Base-by-base conservation (phyloP, 1,140 invertebrate species). In the Pygmarrhopalites habei region DNA sequence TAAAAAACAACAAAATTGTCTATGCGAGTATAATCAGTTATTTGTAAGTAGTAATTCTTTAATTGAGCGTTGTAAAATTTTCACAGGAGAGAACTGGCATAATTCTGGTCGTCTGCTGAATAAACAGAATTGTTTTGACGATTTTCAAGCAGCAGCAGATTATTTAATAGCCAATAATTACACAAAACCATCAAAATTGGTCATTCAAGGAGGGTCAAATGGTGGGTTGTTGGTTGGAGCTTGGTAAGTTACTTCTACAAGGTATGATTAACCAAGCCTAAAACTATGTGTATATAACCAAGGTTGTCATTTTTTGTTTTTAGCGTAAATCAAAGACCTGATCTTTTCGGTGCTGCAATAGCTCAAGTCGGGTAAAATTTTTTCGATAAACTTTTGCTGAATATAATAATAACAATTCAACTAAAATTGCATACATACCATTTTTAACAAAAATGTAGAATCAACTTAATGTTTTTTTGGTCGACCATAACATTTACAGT, bases 111-210 rank as follows among this genome's bases (percentile, higher is more conserved):
- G 89, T 25, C 80, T 94, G 49, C 80, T 86, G 0, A 95, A 97
- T 67, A 99, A 98, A 75, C 95, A 98, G 79, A 99, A 98, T 79
- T 87, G 88, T 41, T 98, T 98, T 77, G 88, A 98, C 78, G 96
- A 99, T 41, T 98, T 99, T 77, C 88, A 92, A 74, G 79, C 82
- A 64, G 94, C 94, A 19, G 95, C 90, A 0, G 86, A 97, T 77
- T 96, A 91, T 79, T 81, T 99, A 14, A 83, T 96, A 35, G 72
- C 81, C 15, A 82, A 92, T 65, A 83, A 86, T 17, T 97, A 95
- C 74, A 96, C 93, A 0, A 79, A 75, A 26, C 77, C 82, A 2
- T n/a, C 19, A 49, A 88, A 87, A 76, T 78, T 99, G 35, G 85
- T 84, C 1, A 95, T 96, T 69, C 87, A 95, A 76, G 96, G 96